Base-by-base conservation (phyloP, 2,888 invertebrate species). In the Drepanosiphum platanoidis region DNA sequence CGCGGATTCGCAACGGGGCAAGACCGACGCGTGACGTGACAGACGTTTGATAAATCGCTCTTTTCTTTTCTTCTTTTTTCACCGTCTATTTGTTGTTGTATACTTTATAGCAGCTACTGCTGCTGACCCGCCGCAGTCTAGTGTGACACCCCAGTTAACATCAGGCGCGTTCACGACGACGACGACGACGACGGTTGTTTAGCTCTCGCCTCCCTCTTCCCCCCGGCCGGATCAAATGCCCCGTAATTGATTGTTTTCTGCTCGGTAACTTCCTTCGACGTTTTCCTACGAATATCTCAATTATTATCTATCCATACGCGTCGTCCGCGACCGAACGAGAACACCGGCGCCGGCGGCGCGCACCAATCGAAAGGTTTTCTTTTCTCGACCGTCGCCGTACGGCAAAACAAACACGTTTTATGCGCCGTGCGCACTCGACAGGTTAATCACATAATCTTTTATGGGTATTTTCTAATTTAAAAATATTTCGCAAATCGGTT, bases 211-310 rank as follows among this genome's bases (percentile, higher is more conserved):
- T 36, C 52, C 52, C 68, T 22, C 30, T n/a, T 32, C 22, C 27
- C 32, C 42, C 22, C n/a, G n/a, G 15, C 68, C 46, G 32, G 68
- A 32, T 22, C 32, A 58, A 32, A 32, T 1, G 39, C 27, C 18
- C 80, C 0, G 18, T 81, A 81, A 71, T 71, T 70, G 70, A 81
- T 81, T 18, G 80, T 27, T 81, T 77, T 71, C 27, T 81, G 80
- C 80, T 81, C 13, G 80, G 70, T 81, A 70, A 81, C 80, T 81
- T 81, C 80, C 80, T 70, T 58, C 70, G 70, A 66, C n/a, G n/a
- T 66, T 66, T 79, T 18, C 70, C 36, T 18, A 3, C n/a, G 27
- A 71, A 81, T 58, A 58, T 81, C 58, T 81, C 80, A 81, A 81
- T 81, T 81, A 70, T 13, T 36, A 58, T 58, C 39, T 42, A 66